These are phyloP conservation scores for Galleria mellonella DNA, from an alignment of 1,140 invertebrate genomes.

Conservation along the genomic window DNA sequence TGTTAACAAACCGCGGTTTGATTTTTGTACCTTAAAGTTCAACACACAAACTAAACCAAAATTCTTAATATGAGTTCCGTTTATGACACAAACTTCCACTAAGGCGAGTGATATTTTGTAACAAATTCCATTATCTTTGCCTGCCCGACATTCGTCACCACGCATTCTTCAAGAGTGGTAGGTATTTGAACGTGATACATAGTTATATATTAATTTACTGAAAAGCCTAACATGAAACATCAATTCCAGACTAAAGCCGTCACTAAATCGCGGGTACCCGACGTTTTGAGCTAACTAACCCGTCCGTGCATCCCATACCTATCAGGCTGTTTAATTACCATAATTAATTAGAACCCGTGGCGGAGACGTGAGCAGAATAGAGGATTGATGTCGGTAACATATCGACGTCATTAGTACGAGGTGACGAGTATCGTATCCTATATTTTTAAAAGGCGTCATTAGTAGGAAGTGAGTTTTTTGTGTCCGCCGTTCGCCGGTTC, in stretches of 20 bases:
- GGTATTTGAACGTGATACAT: conserved; percentile 8
- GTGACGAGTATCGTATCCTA: conserved; percentile 56
- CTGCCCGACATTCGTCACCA: too few relatives aligned
- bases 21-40: too few relatives aligned
- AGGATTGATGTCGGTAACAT: conserved; percentile 65
- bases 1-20: too few relatives aligned
- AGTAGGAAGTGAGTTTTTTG: conserved; percentile 53
- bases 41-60: too few relatives aligned
- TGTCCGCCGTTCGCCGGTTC: conserved; percentile 19
- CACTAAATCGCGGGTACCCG: conserved; percentile 30
- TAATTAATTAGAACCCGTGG: conserved; percentile 67
- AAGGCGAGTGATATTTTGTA: too few relatives aligned
- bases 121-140: too few relatives aligned
- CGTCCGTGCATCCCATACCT: conserved; percentile 42
- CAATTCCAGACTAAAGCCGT: conserved; percentile 15
- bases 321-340: conserved; percentile 59
- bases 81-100: too few relatives aligned
- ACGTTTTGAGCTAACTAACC: conserved; percentile 37
- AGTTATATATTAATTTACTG: neutral
- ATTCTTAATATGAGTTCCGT: too few relatives aligned
- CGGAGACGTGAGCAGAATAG: conserved; percentile 60
- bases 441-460: conserved; percentile 66
- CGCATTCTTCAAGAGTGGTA: too few relatives aligned
- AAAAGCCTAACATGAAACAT: conserved; percentile 3
- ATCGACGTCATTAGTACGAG: conserved; percentile 57